phyloP scores from a whole-genome alignment of 2,113 vertebrate species.

The Ammospiza caudacuta region DNA sequence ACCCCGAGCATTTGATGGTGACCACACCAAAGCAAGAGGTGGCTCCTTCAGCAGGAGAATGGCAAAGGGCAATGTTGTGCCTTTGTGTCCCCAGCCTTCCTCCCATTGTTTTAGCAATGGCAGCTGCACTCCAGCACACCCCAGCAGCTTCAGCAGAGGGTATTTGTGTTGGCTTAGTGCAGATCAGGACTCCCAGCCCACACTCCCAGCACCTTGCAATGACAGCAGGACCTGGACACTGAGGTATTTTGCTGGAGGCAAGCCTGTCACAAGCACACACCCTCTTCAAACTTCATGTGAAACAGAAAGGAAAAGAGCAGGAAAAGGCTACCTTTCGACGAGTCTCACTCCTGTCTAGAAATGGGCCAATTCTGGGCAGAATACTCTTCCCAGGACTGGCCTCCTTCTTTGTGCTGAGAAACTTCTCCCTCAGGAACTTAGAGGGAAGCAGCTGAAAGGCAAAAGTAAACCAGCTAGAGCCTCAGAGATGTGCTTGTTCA shows the following conservation, averaged over 20 bases:
- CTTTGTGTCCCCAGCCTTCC: background rate
- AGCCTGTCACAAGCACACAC: background rate
- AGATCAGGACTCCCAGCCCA: background rate
- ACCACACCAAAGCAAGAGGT: background rate
- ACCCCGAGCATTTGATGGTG: too few species aligned
- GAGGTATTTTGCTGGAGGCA: background rate
- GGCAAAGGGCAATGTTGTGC: background rate
- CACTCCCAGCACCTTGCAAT: background rate
- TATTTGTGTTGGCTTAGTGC: background rate
- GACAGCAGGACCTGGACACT: background rate
- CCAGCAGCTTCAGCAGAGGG: background rate
- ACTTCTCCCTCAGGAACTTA: background rate
- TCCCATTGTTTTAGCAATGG: accelerated
- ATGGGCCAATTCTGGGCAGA: too few species aligned
- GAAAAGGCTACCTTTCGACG: conserved; percentile 73
- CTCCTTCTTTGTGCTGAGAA: too few species aligned
- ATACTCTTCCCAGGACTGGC: too few species aligned
- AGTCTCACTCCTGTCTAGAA: too few species aligned
- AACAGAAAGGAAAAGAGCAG: background rate
- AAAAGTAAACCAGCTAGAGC: background rate
- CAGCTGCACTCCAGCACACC: background rate
- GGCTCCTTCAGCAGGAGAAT: background rate
- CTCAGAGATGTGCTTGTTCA: background rate
- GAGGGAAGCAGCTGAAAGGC: background rate
- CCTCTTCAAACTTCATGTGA: background rate